phyloP scores from a whole-genome alignment of 2,113 vertebrate species.

The Nesoenas mayeri region DNA sequence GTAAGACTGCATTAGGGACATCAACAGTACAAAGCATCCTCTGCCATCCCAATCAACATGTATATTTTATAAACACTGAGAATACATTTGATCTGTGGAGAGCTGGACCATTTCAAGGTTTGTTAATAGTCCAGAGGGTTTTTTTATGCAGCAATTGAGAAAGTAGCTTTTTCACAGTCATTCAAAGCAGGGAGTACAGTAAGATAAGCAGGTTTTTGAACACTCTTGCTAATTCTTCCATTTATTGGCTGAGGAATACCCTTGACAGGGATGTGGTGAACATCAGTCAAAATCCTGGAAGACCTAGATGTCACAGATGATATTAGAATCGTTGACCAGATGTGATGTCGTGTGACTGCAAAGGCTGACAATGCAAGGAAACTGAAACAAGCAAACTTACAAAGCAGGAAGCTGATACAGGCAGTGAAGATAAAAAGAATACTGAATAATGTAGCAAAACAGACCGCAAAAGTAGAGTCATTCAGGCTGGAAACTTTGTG shows the following conservation, averaged over 20 bases:
- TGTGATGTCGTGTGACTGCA: not conserved
- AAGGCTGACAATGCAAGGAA: not conserved
- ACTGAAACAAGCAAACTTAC: not conserved
- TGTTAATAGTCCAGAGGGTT: not conserved
- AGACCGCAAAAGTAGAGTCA: not conserved
- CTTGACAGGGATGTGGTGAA: not conserved
- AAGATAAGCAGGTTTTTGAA: not conserved
- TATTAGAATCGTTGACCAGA: not conserved
- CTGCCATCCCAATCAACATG: not conserved
- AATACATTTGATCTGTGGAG: not conserved
- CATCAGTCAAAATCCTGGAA: not conserved
- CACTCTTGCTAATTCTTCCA: not conserved
- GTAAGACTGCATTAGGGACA: not conserved
- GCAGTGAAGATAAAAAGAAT: not conserved
- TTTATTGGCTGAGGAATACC: not conserved
- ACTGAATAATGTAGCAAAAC: not conserved
- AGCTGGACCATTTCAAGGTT: not conserved
- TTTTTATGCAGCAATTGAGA: not conserved
- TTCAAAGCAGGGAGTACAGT: not conserved
- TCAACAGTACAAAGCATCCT: not conserved
- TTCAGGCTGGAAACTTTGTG: not conserved
- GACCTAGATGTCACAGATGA: not conserved
- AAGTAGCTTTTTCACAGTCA: not conserved
- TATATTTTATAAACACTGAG: not conserved
- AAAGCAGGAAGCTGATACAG: constrained; percentile 9